Evolutionary conservation across 2,888 invertebrate species (phyloP), one percentile per base, ranked within the genome.

Genomic region (Ethmia dodecea): DNA sequence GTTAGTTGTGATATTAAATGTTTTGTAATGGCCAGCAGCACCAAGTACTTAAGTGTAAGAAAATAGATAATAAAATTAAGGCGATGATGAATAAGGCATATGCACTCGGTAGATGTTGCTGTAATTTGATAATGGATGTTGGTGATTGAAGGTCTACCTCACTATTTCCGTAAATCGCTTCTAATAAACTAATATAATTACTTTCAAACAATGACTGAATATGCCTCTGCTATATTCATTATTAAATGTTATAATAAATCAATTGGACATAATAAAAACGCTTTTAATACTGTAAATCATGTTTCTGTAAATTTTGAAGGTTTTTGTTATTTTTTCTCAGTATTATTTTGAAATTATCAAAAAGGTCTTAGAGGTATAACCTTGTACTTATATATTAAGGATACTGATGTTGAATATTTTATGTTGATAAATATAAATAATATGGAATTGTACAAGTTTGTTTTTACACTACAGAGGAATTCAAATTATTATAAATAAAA

Each of bases 21-120:
- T 52, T 49, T 48, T 45, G 41, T 45, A 36, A 43, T 38, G 43
- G 47, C 47, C 69, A 68, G 68, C 69, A 73, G 69, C 73, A 67
- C 64, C 62, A 42, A 54, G 67, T 79, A 77, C 75, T 73, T 79
- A 76, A 66, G 52, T 42, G 33, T 45, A 40, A 38, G n/a, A n/a
- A 38, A 37, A 43, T 45, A 47, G n/a, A 50, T 43, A 20, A 33
- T 48, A 39, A 25, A 47, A 36, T 40, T 48, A 45, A 31, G 20
- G 32, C 47, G 39, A 37, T 38, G 35, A 33, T 38, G 39, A 16
- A 27, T 40, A 40, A 41, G 32, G 44, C 48, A 44, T 39, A 31
- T 49, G 9, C 22, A 22, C 22, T n/a, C 9, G 8, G 22, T 8
- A 22, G 22, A 4, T n/a, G 22, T 22, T 22, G n/a, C n/a, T n/a